Percentiles rank a stretch among this genome's conserved stretches.
phyloP scores from a whole-genome alignment of 2,113 vertebrate genomes.

The Aspidoscelis tigris region DNA sequence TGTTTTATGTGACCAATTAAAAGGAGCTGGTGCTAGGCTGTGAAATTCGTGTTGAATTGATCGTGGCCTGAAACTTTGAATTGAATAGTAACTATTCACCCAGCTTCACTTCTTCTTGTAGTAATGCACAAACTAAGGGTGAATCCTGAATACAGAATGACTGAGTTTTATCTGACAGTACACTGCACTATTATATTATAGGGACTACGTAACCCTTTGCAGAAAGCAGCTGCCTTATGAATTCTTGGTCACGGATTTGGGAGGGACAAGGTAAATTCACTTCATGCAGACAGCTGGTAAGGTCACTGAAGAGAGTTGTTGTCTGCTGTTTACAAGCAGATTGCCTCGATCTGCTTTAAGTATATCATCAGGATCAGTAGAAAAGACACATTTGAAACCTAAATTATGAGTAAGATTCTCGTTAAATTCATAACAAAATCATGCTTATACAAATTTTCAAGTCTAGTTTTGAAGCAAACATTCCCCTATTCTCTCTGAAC shows the following conservation, averaged over 20 bases:
- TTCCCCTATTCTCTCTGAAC: background rate
- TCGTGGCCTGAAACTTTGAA: slow-evolving; percentile 33
- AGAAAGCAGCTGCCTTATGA: background rate
- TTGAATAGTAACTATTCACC: slow-evolving; percentile 44
- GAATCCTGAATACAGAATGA: background rate
- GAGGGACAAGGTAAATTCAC: background rate
- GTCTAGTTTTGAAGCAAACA: background rate
- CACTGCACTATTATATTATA: background rate
- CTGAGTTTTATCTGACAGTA: background rate
- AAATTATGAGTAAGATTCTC: slow-evolving; percentile 5
- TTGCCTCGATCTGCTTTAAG: background rate
- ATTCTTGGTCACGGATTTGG: background rate
- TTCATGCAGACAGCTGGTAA: background rate
- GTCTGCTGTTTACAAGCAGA: background rate
- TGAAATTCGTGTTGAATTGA: slow-evolving; percentile 41
- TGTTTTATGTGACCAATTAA: slow-evolving; percentile 44
- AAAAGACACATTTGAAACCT: background rate
- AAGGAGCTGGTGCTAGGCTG: slow-evolving; percentile 9
- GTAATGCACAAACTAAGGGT: slow-evolving; percentile 21
- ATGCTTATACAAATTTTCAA: slow-evolving; percentile 2
- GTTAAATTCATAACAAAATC: background rate
- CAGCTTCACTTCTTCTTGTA: slow-evolving; percentile 36
- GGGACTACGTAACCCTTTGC: background rate
- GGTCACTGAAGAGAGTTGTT: background rate
- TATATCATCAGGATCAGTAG: background rate